These are phyloP conservation scores for Pangasius mekongensis DNA, from an alignment of 2,797 vertebrate species.

Conservation along the genomic window DNA sequence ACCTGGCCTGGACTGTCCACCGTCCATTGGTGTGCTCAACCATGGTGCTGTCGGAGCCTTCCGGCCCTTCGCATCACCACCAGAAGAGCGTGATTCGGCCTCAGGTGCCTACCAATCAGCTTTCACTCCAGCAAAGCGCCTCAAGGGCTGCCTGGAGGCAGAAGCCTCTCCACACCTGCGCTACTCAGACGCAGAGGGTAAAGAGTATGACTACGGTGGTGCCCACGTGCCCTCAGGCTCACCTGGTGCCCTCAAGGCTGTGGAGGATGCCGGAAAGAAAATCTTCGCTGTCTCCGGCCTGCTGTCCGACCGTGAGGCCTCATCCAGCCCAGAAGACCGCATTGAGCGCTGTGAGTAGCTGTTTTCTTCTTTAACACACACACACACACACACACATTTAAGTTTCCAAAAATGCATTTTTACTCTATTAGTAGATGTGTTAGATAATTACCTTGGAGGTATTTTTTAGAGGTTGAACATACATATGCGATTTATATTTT, in stretches of 20 bases:
- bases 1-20: constrained; percentile 96
- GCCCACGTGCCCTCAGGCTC: constrained; percentile 92
- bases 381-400: neutral
- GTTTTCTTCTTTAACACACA: neutral
- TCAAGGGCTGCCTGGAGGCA: constrained; percentile 96
- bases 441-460: neutral
- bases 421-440: neutral
- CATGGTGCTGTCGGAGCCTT: constrained; percentile 97
- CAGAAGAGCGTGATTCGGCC: constrained; percentile 90
- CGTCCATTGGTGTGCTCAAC: constrained; percentile 94
- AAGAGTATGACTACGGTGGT: constrained; percentile 97
- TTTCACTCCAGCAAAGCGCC: constrained; percentile 96
- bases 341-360: constrained; percentile 96
- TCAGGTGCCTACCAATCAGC: constrained; percentile 95
- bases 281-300: constrained; percentile 98
- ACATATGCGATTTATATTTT: neutral
- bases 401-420: neutral
- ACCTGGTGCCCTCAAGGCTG: constrained; percentile 92
- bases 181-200: constrained; percentile 97
- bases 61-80: constrained; percentile 92
- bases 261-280: constrained; percentile 97
- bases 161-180: constrained; percentile 95
- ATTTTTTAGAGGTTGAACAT: neutral
- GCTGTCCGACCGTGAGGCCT: constrained; percentile 96
- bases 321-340: constrained; percentile 96